These are phyloP conservation scores for Dasysyrphus albostriatus DNA, from an alignment of 2,888 invertebrate genomes.

Conservation along the genomic window DNA sequence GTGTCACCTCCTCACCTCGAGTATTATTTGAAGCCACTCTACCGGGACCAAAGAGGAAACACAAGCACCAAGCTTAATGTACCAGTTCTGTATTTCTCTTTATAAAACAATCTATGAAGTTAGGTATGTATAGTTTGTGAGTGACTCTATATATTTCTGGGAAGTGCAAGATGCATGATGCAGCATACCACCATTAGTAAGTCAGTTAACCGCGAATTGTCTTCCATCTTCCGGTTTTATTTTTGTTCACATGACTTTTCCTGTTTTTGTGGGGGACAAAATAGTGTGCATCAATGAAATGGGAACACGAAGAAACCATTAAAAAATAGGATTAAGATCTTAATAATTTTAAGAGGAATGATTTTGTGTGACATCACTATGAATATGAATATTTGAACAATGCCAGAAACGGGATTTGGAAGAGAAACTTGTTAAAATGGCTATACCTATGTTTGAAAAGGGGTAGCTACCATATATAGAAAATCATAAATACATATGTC, in stretches of 20 bases:
- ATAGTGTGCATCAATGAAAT: slow-evolving; percentile 20
- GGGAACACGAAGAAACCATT: slow-evolving; percentile 58
- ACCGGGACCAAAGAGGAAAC: slow-evolving; percentile 55
- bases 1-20: slow-evolving; percentile 71
- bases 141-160: slow-evolving; percentile 49
- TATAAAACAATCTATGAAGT: background rate
- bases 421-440: slow-evolving; percentile 50
- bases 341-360: background rate
- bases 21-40: slow-evolving; percentile 43
- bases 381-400: background rate
- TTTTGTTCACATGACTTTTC: slow-evolving; percentile 50
- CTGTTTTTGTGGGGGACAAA: slow-evolving; percentile 50
- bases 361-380: slow-evolving; percentile 16
- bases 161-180: slow-evolving; percentile 69
- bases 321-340: slow-evolving; percentile 31
- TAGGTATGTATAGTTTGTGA: background rate
- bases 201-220: slow-evolving; percentile 69
- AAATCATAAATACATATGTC: slow-evolving; percentile 40
- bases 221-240: slow-evolving; percentile 66
- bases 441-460: slow-evolving; percentile 13
- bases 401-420: slow-evolving; percentile 34
- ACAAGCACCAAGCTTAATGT: slow-evolving; percentile 2
- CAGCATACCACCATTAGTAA: slow-evolving; percentile 58
- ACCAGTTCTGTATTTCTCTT: slow-evolving; percentile 21
- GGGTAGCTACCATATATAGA: slow-evolving; percentile 24